Conservation (phyloP, 1,140 invertebrate species). For the Pristionchus pacificus region DNA sequence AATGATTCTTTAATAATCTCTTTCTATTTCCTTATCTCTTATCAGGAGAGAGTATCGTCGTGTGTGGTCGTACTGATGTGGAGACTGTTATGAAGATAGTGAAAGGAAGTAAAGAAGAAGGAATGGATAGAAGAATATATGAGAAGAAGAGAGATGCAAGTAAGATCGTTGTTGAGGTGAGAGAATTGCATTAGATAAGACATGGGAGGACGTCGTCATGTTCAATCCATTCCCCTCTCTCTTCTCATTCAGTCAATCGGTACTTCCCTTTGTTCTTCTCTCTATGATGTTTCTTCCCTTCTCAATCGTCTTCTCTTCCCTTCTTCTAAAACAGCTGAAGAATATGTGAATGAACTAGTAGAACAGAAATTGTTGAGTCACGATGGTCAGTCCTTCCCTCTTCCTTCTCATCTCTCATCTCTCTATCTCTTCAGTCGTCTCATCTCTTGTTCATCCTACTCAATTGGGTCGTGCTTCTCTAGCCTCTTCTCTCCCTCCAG, state of each 20-base stretch:
- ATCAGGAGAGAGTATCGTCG: constrained; percentile 20
- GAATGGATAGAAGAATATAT: neutral
- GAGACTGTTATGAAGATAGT: constrained; percentile 14
- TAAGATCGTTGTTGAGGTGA: constrained; percentile 7
- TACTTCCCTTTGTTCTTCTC: constrained; percentile 16
- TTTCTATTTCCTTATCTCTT: too few relatives aligned
- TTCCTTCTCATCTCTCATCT: neutral
- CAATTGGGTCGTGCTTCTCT: constrained; percentile 84
- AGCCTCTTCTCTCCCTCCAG: constrained; percentile 82
- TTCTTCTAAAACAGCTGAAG: neutral
- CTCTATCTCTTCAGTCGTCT: constrained; percentile 5
- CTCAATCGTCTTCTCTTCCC: constrained; percentile 8
- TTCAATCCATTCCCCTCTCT: neutral
- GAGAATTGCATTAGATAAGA: neutral
- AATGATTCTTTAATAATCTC: too few relatives aligned
- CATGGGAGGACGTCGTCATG: too few relatives aligned
- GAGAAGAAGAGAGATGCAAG: constrained; percentile 7
- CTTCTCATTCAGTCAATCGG: constrained; percentile 16
- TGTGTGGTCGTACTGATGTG: constrained; percentile 5
- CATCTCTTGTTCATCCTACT: constrained; percentile 63
- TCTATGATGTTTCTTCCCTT: constrained; percentile 6
- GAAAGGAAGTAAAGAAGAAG: constrained; percentile 1
- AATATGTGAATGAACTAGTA: neutral
- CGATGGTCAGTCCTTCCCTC: neutral
- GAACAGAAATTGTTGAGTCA: neutral